Conservation (phyloP, 2,797 vertebrate species). For the Aeoliscus strigatus region DNA sequence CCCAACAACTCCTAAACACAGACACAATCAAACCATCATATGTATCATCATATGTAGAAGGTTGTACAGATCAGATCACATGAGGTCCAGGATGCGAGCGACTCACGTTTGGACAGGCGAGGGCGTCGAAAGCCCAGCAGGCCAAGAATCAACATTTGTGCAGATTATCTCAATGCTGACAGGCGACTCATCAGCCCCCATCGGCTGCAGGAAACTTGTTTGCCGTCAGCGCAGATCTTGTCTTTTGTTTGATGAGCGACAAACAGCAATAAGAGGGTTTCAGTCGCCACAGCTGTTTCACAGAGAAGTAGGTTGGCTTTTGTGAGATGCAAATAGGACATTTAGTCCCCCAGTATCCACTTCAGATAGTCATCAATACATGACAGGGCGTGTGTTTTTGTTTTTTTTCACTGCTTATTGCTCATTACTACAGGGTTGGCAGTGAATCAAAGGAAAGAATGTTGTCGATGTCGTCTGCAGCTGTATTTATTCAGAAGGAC, state of each 20-base stretch:
- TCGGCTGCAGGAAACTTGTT: constrained; percentile 3
- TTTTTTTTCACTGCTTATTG: too few species aligned
- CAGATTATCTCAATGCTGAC: not conserved
- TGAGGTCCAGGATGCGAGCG: too few species aligned
- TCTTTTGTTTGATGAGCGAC: constrained; percentile 10
- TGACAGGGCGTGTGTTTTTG: not conserved
- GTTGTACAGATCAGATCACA: too few species aligned
- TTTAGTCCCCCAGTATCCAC: not conserved
- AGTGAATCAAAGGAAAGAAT: constrained; percentile 6
- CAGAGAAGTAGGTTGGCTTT: constrained; percentile 1
- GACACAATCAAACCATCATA: too few species aligned
- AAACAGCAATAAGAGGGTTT: constrained; percentile 4
- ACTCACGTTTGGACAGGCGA: too few species aligned
- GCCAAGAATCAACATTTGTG: too few species aligned
- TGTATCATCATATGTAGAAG: too few species aligned
- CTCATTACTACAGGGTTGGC: not conserved
- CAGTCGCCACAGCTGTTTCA: constrained; percentile 2
- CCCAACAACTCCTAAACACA: too few species aligned
- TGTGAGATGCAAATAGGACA: not conserved
- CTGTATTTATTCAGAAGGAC: not conserved
- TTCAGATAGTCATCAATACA: too few species aligned
- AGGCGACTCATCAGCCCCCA: constrained; percentile 2
- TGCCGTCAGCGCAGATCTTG: constrained; percentile 1
- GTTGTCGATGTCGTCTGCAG: not conserved
- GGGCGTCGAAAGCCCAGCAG: too few species aligned